phyloP scores from a whole-genome alignment of 1,140 invertebrate genomes.

The Drosophila ohnishii region DNA sequence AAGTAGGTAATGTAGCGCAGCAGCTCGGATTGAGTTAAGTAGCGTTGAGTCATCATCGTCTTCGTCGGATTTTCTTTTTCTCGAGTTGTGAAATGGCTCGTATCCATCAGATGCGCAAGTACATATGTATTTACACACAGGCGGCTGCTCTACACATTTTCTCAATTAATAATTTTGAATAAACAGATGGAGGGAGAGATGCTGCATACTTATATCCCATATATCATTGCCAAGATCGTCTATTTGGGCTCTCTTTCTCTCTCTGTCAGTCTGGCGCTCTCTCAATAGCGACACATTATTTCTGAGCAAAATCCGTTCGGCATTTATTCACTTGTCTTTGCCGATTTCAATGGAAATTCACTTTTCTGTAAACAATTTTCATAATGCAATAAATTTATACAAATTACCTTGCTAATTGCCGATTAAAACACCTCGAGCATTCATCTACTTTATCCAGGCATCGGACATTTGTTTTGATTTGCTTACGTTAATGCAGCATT shows the following conservation, averaged over 20 bases:
- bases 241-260: constrained; percentile 13
- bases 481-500: constrained; percentile 33
- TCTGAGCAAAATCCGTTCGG: constrained; percentile 24
- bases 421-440: constrained; percentile 49
- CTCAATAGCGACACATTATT: constrained; percentile 27
- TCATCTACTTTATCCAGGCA: constrained; percentile 25
- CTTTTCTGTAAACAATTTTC: constrained; percentile 48
- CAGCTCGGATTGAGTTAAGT: constrained; percentile 22
- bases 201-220: constrained; percentile 26
- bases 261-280: constrained; percentile 9
- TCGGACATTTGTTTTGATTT: constrained; percentile 64
- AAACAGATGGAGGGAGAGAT: constrained; percentile 29
- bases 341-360: constrained; percentile 32
- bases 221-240: constrained; percentile 48
- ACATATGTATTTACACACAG: constrained; percentile 17
- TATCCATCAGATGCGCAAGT: constrained; percentile 26
- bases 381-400: constrained; percentile 62
- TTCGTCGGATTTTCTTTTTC: constrained; percentile 30
- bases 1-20: constrained; percentile 68
- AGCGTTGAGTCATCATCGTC: constrained; percentile 39
- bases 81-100: constrained; percentile 34
- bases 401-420: constrained; percentile 60
- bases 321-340: constrained; percentile 27
- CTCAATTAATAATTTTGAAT: constrained; percentile 38
- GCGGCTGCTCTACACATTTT: constrained; percentile 40